Percentiles rank a stretch among this genome's conserved stretches.
phyloP scores from a whole-genome alignment of 2,797 vertebrate genomes.

The Diglossa cyanea region DNA sequence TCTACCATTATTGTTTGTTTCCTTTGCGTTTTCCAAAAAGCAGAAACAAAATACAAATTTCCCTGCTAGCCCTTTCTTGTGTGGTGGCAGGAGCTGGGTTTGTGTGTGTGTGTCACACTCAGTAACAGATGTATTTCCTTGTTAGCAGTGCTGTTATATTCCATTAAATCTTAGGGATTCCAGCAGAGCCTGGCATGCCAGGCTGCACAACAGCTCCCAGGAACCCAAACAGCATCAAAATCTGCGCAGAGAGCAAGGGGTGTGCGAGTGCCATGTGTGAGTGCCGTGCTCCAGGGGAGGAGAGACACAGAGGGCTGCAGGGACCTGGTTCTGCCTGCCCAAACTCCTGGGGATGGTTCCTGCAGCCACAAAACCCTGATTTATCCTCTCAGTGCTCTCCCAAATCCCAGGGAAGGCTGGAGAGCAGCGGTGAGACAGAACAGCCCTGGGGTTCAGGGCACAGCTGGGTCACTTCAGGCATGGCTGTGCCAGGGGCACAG shows the following conservation, averaged over 20 bases:
- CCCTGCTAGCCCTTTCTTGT: background rate
- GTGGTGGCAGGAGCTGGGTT: background rate
- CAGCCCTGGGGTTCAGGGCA: background rate
- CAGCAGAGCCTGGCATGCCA: background rate
- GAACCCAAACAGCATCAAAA: background rate
- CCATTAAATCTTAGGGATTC: background rate
- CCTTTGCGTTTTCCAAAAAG: background rate
- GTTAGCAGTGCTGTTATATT: background rate
- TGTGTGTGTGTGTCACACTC: background rate
- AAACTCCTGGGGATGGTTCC: background rate
- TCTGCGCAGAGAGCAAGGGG: background rate
- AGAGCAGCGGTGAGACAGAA: background rate
- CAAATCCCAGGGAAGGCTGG: background rate
- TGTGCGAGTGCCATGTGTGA: background rate
- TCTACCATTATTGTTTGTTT: background rate
- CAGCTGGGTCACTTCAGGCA: background rate
- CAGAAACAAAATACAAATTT: conserved; percentile 10
- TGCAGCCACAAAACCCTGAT: background rate
- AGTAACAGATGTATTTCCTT: background rate
- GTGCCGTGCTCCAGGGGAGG: background rate
- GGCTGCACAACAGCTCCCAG: background rate
- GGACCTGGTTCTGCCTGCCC: background rate
- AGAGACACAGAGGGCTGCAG: background rate
- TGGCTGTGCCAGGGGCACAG: background rate
- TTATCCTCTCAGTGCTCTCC: background rate